A percentile compares a stretch with the other conserved stretches of the same genome.
Conservation (phyloP, 2,113 vertebrate genomes). For the Muscicapa adusta region DNA sequence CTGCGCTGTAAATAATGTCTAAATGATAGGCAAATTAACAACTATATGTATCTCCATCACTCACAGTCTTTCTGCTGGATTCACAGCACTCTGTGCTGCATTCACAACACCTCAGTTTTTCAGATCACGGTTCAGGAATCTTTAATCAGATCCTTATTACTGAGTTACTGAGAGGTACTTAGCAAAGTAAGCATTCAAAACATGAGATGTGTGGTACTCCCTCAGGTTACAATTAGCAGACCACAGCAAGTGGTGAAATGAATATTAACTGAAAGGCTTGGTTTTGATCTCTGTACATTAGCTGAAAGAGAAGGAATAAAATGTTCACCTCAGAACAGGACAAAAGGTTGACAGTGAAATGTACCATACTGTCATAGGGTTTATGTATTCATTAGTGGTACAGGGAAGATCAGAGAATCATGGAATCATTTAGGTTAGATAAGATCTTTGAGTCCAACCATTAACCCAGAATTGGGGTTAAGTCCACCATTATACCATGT, state of each 20-base stretch:
- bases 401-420: neutral
- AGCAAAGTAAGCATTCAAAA: neutral
- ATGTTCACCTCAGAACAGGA: neutral
- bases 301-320: neutral
- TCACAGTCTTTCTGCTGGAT: neutral
- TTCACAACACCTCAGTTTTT: neutral
- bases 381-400: neutral
- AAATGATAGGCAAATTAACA: neutral
- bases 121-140: neutral
- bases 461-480: neutral
- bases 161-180: neutral
- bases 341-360: neutral
- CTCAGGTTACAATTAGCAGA: neutral
- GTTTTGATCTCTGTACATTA: neutral
- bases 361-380: neutral
- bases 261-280: neutral
- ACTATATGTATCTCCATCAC: neutral
- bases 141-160: neutral
- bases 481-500: neutral
- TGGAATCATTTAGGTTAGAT: neutral
- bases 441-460: neutral
- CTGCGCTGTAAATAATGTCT: neutral
- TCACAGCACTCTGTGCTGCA: neutral
- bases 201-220: neutral
- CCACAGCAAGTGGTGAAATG: neutral